Evolutionary conservation across 2,797 vertebrate species (phyloP).

Genomic region (Scleropages formosus): DNA sequence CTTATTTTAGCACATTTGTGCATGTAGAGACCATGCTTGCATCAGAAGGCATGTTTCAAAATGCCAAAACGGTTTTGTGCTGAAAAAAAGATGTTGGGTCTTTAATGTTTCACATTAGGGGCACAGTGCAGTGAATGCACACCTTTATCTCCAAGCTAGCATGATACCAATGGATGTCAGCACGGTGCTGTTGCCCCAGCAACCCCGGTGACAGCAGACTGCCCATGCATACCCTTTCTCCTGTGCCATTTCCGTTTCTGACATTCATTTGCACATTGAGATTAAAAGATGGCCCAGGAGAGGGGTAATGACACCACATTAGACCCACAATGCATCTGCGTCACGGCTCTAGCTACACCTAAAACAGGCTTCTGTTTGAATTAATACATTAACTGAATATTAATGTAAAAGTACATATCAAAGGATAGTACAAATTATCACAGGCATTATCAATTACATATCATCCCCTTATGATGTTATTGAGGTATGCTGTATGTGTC

Average conservation of each 20-base stretch:
- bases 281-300: conserved; percentile 45
- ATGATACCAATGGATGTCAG: conserved; percentile 12
- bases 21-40: background rate
- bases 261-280: conserved; percentile 50
- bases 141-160: background rate
- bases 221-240: conserved; percentile 35
- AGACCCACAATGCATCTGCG: conserved; percentile 30
- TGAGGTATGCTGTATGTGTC: conserved; percentile 6
- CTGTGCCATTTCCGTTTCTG: conserved; percentile 47
- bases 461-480: background rate
- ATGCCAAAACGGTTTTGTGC: background rate
- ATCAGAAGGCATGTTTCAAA: background rate
- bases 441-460: conserved; percentile 26
- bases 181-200: conserved; percentile 49
- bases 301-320: conserved; percentile 31
- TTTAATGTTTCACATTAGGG: background rate
- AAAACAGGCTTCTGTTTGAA: conserved; percentile 13
- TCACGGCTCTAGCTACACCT: conserved; percentile 16
- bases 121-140: background rate
- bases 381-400: background rate
- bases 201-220: conserved; percentile 56
- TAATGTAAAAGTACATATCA: conserved; percentile 17
- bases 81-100: background rate
- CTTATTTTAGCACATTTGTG: too few species aligned
- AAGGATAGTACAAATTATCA: conserved; percentile 15